Base-by-base conservation (phyloP, 2,888 invertebrate species). In the Griposia aprilina region DNA sequence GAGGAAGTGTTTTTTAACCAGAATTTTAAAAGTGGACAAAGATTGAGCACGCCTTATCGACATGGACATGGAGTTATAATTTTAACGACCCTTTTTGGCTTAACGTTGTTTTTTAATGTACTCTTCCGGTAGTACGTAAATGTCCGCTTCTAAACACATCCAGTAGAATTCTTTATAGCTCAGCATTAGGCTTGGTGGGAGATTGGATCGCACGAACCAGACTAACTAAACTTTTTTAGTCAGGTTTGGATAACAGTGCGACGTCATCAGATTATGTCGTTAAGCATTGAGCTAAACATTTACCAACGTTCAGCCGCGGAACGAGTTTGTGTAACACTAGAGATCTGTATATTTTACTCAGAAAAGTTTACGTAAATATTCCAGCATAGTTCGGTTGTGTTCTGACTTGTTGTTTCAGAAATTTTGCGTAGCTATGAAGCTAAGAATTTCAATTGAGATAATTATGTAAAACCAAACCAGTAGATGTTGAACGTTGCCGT, bases 191-290 rank as follows among this genome's bases (percentile, higher is more conserved):
- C 90, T 90, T 89, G 90, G 89, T 88, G 87, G 87, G 91, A 94
- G 94, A 95, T 95, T 95, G 94, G 94, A 95, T 94, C 93, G 92
- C 90, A 90, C 93, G 91, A 91, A 91, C 90, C 91, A 90, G 94
- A 92, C 93, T 94, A 94, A 93, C 95, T 94, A 94, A 95, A 95
- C 95, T 95, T 94, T 93, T 94, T 95, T 95, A 95, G 94, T 91
- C 91, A 92, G 91, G 94, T 94, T 94, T 93, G 91, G 91, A 92
- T 92, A 93, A 92, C 93, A 90, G 90, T 89, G 90, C 88, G 81
- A 87, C 86, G 90, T 88, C 30, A 36, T 36, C 87, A 91, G 90
- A 92, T 93, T 92, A 93, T 86, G 80, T 89, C 88, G 90, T 90
- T 91, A 91, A 88, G 87, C 89, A 85, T 85, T 76, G 89, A 85